phyloP scores from a whole-genome alignment of 2,888 invertebrate genomes.

The Ptychoptera albimana region DNA sequence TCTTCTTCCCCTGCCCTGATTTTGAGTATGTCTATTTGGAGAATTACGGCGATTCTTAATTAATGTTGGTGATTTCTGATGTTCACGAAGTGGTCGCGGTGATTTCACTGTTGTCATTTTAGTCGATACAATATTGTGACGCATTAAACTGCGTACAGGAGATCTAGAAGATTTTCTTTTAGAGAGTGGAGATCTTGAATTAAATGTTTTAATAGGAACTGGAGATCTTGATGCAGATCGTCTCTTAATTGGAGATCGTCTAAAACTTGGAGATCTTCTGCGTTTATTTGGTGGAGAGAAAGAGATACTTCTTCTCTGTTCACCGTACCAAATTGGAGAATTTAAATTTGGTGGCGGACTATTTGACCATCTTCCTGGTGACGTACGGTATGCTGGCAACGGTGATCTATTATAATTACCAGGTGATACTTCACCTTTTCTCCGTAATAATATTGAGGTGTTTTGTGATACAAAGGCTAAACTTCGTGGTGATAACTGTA shows the following conservation, averaged over 20 bases:
- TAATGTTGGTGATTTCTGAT: constrained; percentile 3
- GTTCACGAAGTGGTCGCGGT: not conserved
- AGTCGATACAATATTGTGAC: not conserved
- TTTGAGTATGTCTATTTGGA: not conserved
- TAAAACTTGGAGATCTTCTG: not conserved
- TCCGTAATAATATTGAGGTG: constrained; percentile 12
- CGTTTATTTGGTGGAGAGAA: not conserved
- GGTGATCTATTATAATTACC: constrained; percentile 5
- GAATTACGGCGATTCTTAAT: not conserved
- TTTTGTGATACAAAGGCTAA: constrained; percentile 14
- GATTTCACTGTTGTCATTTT: not conserved
- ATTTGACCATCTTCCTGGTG: constrained; percentile 3
- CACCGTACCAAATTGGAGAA: not conserved
- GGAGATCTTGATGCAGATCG: constrained; percentile 4
- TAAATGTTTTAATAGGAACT: no score
- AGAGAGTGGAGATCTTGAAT: not conserved
- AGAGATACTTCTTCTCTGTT: not conserved
- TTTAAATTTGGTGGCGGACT: constrained; percentile 3
- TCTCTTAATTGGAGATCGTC: not conserved
- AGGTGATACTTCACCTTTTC: constrained; percentile 10
- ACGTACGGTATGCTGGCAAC: constrained; percentile 6
- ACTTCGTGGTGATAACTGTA: constrained; percentile 13
- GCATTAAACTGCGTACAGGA: not conserved
- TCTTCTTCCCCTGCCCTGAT: no score
- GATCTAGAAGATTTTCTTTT: not conserved